A percentile compares a stretch with the other conserved stretches of the same genome.
Evolutionary conservation across 2,888 invertebrate species (phyloP).

Genomic region (Dyspetes luteomarginatus): DNA sequence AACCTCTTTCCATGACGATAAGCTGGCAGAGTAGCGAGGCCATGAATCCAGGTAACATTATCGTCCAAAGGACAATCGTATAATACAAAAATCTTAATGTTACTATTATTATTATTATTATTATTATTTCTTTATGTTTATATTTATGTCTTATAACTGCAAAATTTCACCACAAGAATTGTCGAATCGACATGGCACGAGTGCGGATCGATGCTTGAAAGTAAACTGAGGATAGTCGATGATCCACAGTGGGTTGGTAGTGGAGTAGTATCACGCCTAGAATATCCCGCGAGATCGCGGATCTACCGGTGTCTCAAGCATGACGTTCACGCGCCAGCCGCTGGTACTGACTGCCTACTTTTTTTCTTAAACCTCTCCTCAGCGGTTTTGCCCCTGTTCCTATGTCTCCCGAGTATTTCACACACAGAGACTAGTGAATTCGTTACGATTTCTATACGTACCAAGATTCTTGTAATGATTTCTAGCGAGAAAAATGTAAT

Average conservation of each 20-base stretch:
- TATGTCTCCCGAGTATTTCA: slow-evolving; percentile 12
- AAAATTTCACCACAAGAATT: slow-evolving; percentile 26
- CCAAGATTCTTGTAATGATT: not conserved
- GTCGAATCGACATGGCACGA: slow-evolving; percentile 29
- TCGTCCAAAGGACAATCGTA: slow-evolving; percentile 56
- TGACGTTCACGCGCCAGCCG: slow-evolving; percentile 59
- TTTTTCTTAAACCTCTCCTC: slow-evolving; percentile 35
- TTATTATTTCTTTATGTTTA: not conserved
- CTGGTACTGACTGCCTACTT: slow-evolving; percentile 30
- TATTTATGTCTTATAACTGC: not conserved
- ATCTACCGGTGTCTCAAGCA: slow-evolving; percentile 59
- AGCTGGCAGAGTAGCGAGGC: slow-evolving; percentile 77
- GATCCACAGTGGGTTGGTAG: slow-evolving; percentile 66
- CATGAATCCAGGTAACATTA: slow-evolving; percentile 78
- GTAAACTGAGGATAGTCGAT: slow-evolving; percentile 76
- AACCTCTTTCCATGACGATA: slow-evolving; percentile 75
- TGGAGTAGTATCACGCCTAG: not conserved
- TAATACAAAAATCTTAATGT: too few relatives aligned
- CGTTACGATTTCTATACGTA: slow-evolving; percentile 37
- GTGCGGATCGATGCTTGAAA: slow-evolving; percentile 69
- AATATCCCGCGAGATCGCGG: slow-evolving; percentile 25
- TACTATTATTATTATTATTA: too few relatives aligned
- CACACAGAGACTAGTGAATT: slow-evolving; percentile 14
- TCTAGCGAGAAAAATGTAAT: too few relatives aligned
- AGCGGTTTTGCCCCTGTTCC: slow-evolving; percentile 1